These are phyloP conservation scores for Erithacus rubecula DNA, from an alignment of 2,797 vertebrate genomes.

Conservation along the genomic window DNA sequence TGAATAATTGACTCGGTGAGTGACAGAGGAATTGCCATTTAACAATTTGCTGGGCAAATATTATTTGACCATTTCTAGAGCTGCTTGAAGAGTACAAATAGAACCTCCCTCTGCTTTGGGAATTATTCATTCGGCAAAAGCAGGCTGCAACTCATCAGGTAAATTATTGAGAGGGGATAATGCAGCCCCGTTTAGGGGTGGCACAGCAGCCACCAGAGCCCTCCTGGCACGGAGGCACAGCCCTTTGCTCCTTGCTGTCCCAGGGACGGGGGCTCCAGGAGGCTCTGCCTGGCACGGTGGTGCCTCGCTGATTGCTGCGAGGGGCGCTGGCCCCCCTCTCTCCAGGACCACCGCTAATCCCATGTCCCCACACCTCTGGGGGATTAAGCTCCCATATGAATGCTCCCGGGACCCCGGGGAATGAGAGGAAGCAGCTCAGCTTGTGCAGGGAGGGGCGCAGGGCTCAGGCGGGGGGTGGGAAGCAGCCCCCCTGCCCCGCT, in stretches of 20 bases:
- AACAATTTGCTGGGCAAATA: constrained; percentile 66
- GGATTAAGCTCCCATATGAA: constrained; percentile 62
- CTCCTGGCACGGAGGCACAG: neutral
- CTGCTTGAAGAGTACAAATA: constrained; percentile 50
- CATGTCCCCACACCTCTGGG: neutral
- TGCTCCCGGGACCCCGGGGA: neutral
- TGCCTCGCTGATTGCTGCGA: accelerated
- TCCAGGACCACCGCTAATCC: neutral
- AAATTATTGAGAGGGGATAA: constrained; percentile 12
- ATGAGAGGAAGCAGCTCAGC: neutral
- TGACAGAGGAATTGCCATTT: constrained; percentile 37
- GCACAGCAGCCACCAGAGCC: too few species aligned
- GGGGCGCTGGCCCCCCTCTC: neutral
- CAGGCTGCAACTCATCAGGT: neutral
- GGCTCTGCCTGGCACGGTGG: neutral
- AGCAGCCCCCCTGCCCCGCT: neutral
- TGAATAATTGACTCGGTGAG: constrained; percentile 43
- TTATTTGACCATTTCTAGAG: constrained; percentile 57
- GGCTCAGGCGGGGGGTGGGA: neutral
- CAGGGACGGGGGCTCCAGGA: neutral
- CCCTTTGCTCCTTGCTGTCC: neutral
- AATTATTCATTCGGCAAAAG: constrained; percentile 4
- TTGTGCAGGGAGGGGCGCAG: neutral
- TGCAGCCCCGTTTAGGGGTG: accelerated
- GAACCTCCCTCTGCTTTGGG: neutral